These are phyloP conservation scores for Pao palembangensis DNA, from an alignment of 2,113 vertebrate genomes.

Conservation along the genomic window DNA sequence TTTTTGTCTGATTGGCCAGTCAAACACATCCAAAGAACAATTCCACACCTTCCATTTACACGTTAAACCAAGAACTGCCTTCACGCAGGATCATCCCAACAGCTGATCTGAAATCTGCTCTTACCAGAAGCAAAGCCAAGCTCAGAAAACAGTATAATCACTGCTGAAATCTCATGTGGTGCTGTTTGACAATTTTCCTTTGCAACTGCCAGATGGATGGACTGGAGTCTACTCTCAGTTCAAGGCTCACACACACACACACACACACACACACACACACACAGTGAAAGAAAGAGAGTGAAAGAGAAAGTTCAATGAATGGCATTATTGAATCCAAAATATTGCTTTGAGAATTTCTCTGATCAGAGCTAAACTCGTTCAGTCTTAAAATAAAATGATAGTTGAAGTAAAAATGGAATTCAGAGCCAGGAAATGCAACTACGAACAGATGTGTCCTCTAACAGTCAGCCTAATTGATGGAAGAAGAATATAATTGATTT, in stretches of 20 bases:
- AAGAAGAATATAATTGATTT: constrained; percentile 68
- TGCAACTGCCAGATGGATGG: constrained; percentile 28
- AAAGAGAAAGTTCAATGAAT: constrained; percentile 22
- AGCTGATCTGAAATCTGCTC: constrained; percentile 7
- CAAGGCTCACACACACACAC: constrained; percentile 8
- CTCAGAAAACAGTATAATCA: constrained; percentile 45
- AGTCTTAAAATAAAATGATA: constrained; percentile 48
- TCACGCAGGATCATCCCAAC: too few relatives aligned
- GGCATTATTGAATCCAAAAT: constrained; percentile 34
- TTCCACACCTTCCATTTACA: constrained; percentile 8
- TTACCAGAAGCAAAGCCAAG: constrained; percentile 28
- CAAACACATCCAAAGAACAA: constrained; percentile 6
- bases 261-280: constrained; percentile 14
- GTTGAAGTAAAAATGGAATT: constrained; percentile 25
- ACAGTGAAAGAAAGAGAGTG: not conserved
- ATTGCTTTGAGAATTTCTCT: constrained; percentile 27
- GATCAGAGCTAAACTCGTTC: constrained; percentile 44
- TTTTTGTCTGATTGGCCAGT: constrained; percentile 5
- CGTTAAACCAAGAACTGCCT: constrained; percentile 1
- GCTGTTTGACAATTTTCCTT: constrained; percentile 33
- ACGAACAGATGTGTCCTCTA: constrained; percentile 65
- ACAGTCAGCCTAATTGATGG: constrained; percentile 58
- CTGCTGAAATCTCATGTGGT: constrained; percentile 40
- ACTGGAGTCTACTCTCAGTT: constrained; percentile 12
- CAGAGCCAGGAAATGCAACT: constrained; percentile 53